Conservation (phyloP, 2,888 invertebrate genomes). For the Blastobasis lacticolella region DNA sequence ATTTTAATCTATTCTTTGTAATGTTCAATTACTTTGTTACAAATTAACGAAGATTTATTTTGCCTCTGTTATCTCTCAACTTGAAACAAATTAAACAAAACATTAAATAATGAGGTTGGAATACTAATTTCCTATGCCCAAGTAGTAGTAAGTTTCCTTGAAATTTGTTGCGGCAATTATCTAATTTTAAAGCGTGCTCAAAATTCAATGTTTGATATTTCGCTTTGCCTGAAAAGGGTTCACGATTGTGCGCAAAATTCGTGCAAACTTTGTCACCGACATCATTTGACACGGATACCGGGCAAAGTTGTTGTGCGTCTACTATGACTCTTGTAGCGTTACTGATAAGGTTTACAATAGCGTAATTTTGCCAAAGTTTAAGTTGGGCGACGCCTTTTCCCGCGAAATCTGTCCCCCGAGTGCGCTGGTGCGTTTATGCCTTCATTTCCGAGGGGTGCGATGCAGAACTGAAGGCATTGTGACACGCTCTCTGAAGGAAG, state of each 20-base stretch:
- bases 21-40: no score
- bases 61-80: no score
- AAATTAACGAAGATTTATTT: no score
- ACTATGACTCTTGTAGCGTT: slow-evolving; percentile 12
- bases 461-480: slow-evolving; percentile 1
- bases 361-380: slow-evolving; percentile 11
- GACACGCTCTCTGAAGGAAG: neutral
- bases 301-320: slow-evolving; percentile 13
- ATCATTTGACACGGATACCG: slow-evolving; percentile 10
- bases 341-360: slow-evolving; percentile 12
- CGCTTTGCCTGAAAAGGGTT: neutral
- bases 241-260: neutral
- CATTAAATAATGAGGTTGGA: no score
- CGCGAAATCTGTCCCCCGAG: slow-evolving; percentile 30
- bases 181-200: no score
- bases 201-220: no score
- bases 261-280: neutral
- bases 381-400: slow-evolving; percentile 18
- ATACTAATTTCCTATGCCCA: no score
- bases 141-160: no score
- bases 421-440: slow-evolving; percentile 25
- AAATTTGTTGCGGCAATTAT: no score
- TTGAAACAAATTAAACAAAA: no score
- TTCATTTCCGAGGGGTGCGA: slow-evolving; percentile 23
- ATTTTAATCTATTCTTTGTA: no score